Evolutionary conservation across 2,113 vertebrate genomes (phyloP), one percentile per base, ranked within the genome.

Genomic region (Galbula dea): DNA sequence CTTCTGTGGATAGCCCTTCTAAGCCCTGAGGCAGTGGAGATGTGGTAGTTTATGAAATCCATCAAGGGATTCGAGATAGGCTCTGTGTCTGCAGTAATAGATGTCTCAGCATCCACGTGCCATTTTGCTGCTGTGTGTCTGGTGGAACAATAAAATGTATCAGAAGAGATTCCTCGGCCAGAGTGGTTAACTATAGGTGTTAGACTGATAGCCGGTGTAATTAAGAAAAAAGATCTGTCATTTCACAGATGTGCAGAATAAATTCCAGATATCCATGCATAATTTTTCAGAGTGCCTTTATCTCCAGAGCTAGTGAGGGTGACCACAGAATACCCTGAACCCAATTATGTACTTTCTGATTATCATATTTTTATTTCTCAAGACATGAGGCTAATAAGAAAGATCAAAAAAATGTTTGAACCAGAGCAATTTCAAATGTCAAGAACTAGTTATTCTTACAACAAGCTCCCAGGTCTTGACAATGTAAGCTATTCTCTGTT

Each of bases 151-250:
- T 52, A 86, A 95, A 93, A 93, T 2, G 1, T 55, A 89, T 52
- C 51, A 61, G 51, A 95, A 92, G 89, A 72, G 55, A 96, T 93
- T 93, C 88, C 86, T 91, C 66, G 78, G 88, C 90, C 88, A 86
- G 89, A 90, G 93, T 49, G 73, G 92, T 86, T 96, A 94, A 92
- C 66, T 95, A 93, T 86, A 96, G 94, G 91, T 95, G 78, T 93
- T 96, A 93, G 83, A 80, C 86, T 91, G 95, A 96, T 94, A 96
- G 91, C 88, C 1, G 7, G 59, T 73, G 58, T 96, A 97, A 95
- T 96, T 97, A 97, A 95, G 94, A 94, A 95, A 89, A 97, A 96
- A 95, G 93, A 96, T 93, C 90, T 96, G 90, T 92, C 92, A 86
- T 90, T 96, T 96, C 95, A 73, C 75, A 89, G 84, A 43, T 12